phyloP scores from a whole-genome alignment of 2,888 invertebrate genomes.

The Drosophila merina region DNA sequence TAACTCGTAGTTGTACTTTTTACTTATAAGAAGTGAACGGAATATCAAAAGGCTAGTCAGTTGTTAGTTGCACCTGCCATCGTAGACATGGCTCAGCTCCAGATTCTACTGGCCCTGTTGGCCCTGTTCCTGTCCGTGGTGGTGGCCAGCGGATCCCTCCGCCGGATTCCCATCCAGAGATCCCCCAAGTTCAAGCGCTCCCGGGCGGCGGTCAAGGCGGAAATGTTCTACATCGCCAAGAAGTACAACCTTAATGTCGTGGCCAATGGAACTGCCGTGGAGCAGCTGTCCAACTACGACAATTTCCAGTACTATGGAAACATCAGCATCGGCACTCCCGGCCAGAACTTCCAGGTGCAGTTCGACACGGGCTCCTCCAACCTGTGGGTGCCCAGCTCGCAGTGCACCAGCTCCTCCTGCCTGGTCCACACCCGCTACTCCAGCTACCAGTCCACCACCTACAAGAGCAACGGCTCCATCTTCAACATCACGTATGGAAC shows the following conservation, averaged over 20 bases:
- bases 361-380: slow-evolving; percentile 99
- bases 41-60: background rate
- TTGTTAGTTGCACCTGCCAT: background rate
- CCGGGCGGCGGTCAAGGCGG: slow-evolving; percentile 37
- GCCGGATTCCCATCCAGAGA: slow-evolving; percentile 24
- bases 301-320: slow-evolving; percentile 98
- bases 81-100: background rate
- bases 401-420: slow-evolving; percentile 95
- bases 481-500: slow-evolving; percentile 97
- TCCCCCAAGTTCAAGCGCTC: slow-evolving; percentile 19
- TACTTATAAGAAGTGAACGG: background rate
- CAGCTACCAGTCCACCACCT: slow-evolving; percentile 91
- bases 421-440: slow-evolving; percentile 97
- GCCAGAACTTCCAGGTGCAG: slow-evolving; percentile 95
- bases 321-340: slow-evolving; percentile 94
- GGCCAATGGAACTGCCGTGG: slow-evolving; percentile 82
- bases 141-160: background rate
- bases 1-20: background rate
- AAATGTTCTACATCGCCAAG: slow-evolving; percentile 37
- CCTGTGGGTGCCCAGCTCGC: slow-evolving; percentile 98
- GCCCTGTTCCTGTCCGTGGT: background rate
- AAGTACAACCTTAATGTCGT: slow-evolving; percentile 45
- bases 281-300: slow-evolving; percentile 91
- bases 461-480: slow-evolving; percentile 92
- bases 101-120: slow-evolving; percentile 1